Percentiles rank a stretch among this genome's conserved stretches.
phyloP scores from a whole-genome alignment of 1,140 invertebrate genomes.

The Lepidotrigona ventralis region DNA sequence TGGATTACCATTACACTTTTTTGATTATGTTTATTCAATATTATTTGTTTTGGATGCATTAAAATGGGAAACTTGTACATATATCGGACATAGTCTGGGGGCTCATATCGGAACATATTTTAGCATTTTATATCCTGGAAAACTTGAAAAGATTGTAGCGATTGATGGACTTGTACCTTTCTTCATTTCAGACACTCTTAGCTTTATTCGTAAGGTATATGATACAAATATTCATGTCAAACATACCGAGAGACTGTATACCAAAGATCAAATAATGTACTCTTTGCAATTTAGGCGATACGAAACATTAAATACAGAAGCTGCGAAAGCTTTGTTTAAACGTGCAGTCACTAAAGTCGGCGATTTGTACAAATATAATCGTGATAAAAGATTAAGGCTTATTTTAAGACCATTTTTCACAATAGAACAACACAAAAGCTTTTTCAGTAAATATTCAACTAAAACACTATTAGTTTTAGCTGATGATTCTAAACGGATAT shows the following conservation, averaged over 20 bases:
- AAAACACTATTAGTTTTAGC: constrained; percentile 69
- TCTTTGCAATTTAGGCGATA: constrained; percentile 72
- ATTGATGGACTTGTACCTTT: constrained; percentile 79
- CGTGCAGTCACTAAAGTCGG: constrained; percentile 74
- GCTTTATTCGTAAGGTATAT: constrained; percentile 62
- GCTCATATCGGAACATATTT: constrained; percentile 78
- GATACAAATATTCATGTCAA: constrained; percentile 45
- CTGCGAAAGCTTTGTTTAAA: constrained; percentile 79
- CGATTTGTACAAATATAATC: constrained; percentile 71
- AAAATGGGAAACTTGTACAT: constrained; percentile 80
- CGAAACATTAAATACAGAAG: constrained; percentile 71
- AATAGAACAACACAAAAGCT: constrained; percentile 34
- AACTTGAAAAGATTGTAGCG: constrained; percentile 79
- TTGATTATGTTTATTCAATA: constrained; percentile 79
- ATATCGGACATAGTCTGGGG: constrained; percentile 83
- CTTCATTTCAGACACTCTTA: constrained; percentile 65
- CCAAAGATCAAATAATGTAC: constrained; percentile 80
- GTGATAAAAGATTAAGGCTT: constrained; percentile 71
- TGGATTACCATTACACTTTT: constrained; percentile 77
- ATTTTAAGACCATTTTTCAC: constrained; percentile 44
- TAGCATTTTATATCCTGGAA: constrained; percentile 79
- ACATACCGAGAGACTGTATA: constrained; percentile 70
- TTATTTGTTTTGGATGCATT: constrained; percentile 81
- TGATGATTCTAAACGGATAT: constrained; percentile 43
- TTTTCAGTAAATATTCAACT: constrained; percentile 57